Conservation (phyloP, 2,888 invertebrate species). For the Helobdella robusta region DNA sequence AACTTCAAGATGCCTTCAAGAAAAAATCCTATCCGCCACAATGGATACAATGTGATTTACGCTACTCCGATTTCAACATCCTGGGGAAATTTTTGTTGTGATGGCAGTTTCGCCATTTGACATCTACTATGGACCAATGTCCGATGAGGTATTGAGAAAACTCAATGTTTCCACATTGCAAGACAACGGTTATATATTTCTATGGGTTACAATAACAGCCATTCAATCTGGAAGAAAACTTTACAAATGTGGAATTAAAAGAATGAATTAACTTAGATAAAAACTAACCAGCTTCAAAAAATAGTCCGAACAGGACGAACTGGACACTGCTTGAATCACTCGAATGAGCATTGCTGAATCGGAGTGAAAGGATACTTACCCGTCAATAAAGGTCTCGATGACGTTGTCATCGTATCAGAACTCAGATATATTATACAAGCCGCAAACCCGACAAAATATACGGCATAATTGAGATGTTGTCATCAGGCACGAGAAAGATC, state of each 20-base stretch:
- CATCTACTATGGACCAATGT: slow-evolving; percentile 96
- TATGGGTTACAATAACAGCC: slow-evolving; percentile 54
- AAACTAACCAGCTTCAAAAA: slow-evolving; percentile 90
- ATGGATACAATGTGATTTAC: slow-evolving; percentile 92
- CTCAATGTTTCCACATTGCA: slow-evolving; percentile 84
- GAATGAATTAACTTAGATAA: slow-evolving; percentile 95
- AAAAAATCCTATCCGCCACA: slow-evolving; percentile 51
- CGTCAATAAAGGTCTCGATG: slow-evolving; percentile 79
- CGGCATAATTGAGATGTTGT: slow-evolving; percentile 87
- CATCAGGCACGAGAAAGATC: slow-evolving; percentile 91
- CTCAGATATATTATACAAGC: slow-evolving; percentile 84
- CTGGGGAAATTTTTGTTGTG: slow-evolving; percentile 89
- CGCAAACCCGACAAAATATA: slow-evolving; percentile 98
- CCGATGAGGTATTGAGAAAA: slow-evolving; percentile 94
- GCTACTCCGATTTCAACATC: slow-evolving; percentile 79
- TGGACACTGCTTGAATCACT: slow-evolving; percentile 96
- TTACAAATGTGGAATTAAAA: slow-evolving; percentile 58
- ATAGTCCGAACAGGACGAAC: slow-evolving; percentile 92
- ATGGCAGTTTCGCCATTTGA: slow-evolving; percentile 99
- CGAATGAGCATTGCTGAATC: slow-evolving; percentile 61
- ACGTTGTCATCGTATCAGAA: slow-evolving; percentile 95
- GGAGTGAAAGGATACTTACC: slow-evolving; percentile 92
- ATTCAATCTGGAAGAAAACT: slow-evolving; percentile 90
- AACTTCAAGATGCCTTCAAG: slow-evolving; percentile 31
- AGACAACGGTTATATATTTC: slow-evolving; percentile 87